Evolutionary conservation across 2,797 vertebrate genomes (phyloP).

Genomic region (Microctenopoma lineatum): DNA sequence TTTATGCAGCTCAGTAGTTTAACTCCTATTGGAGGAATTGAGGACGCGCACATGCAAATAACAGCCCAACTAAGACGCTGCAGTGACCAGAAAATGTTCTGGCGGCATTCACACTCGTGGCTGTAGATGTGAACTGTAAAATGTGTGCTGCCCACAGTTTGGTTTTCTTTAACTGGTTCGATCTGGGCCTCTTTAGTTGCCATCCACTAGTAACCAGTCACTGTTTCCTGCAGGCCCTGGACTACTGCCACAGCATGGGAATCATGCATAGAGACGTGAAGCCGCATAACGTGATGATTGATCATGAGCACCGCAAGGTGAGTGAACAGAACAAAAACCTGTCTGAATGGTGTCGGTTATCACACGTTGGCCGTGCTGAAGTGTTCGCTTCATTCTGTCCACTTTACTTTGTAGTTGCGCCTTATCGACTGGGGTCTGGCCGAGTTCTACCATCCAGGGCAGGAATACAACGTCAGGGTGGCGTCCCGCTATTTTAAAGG

Average conservation of each 20-base stretch:
- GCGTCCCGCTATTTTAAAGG: conserved; percentile 98
- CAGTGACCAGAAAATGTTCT: too few relatives aligned
- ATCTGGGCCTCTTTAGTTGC: too few relatives aligned
- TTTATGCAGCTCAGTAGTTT: too few relatives aligned
- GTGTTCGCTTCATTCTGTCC: background rate
- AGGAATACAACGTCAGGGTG: conserved; percentile 96
- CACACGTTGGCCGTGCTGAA: background rate
- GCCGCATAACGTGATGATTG: conserved; percentile 98
- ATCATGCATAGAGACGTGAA: conserved; percentile 99
- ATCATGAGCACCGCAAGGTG: conserved; percentile 98
- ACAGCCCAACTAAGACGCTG: too few relatives aligned
- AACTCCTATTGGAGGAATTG: too few relatives aligned
- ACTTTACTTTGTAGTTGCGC: conserved; percentile 82
- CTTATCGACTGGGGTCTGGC: conserved; percentile 97
- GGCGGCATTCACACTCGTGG: too few relatives aligned
- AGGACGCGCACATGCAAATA: too few relatives aligned
- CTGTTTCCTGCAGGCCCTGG: conserved; percentile 83
- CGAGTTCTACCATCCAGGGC: conserved; percentile 96
- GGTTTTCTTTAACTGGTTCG: background rate
- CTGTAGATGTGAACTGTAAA: too few relatives aligned
- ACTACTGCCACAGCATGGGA: conserved; percentile 99
- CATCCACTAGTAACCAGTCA: background rate
- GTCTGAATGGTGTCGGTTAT: background rate
- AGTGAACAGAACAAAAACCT: conserved; percentile 12
- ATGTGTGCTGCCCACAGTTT: background rate